These are phyloP conservation scores for Onychomys torridus DNA, from an alignment of 2,797 vertebrate genomes.

Conservation along the genomic window DNA sequence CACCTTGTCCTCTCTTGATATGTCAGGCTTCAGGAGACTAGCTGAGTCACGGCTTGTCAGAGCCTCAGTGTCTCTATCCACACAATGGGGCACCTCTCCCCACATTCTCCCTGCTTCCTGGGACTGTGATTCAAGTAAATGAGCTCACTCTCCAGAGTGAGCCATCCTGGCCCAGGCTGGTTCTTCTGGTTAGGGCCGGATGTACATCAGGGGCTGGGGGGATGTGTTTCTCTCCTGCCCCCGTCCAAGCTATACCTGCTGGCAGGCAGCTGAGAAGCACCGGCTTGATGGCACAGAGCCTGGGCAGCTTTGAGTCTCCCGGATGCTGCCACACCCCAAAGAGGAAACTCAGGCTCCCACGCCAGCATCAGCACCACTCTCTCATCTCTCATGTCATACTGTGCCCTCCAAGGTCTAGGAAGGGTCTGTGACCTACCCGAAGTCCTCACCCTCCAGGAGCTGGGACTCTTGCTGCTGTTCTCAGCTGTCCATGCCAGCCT, in stretches of 20 bases:
- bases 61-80: conserved; percentile 60
- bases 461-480: conserved; percentile 36
- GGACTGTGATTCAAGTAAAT: conserved; percentile 6
- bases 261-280: not conserved
- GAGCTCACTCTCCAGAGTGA: conserved; percentile 50
- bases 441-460: not conserved
- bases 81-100: conserved; percentile 54
- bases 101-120: not conserved
- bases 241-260: not conserved
- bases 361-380: not conserved
- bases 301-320: rapidly evolving
- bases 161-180: conserved; percentile 24
- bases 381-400: not conserved
- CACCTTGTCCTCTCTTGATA: not conserved
- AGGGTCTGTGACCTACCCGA: rapidly evolving
- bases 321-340: not conserved
- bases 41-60: conserved; percentile 65
- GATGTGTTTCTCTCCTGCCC: not conserved
- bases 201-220: not conserved
- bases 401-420: not conserved
- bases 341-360: not conserved
- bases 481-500: conserved; percentile 45
- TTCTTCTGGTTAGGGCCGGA: conserved; percentile 63
- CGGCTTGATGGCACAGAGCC: not conserved
- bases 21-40: not conserved